Evolutionary conservation across 1,140 invertebrate genomes (phyloP).

Genomic region (Eumeta japonica): DNA sequence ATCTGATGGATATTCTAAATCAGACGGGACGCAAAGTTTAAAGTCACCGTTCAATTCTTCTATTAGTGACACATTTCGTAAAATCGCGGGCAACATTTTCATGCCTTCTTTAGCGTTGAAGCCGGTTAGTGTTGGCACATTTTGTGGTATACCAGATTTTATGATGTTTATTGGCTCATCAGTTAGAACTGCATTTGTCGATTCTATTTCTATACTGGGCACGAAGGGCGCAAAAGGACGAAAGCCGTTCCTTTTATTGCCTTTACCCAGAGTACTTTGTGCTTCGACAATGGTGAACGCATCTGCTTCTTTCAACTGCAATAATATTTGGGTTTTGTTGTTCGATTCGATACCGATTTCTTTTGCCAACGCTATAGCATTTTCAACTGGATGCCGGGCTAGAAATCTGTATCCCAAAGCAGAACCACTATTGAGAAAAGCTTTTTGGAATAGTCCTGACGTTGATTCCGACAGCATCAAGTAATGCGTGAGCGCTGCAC

Average conservation of each 20-base stretch:
- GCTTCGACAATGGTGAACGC: conserved; percentile 16
- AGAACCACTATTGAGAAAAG: conserved; percentile 17
- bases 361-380: conserved; percentile 10
- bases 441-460: conserved; percentile 16
- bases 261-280: conserved; percentile 9
- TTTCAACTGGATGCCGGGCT: conserved; percentile 8
- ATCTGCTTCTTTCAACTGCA: conserved; percentile 12
- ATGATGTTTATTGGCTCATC: conserved; percentile 12
- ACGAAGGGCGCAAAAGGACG: conserved; percentile 12
- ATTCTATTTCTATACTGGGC: conserved; percentile 14
- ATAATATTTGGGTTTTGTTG: conserved; percentile 4
- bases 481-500: conserved; percentile 25
- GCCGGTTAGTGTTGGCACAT: conserved; percentile 13
- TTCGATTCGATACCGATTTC: conserved; percentile 10
- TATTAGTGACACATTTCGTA: conserved; percentile 2
- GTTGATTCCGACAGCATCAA: conserved; percentile 18
- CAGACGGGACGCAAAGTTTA: conserved; percentile 14
- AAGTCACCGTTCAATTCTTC: conserved; percentile 13
- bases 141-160: conserved; percentile 11
- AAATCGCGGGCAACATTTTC: conserved; percentile 12
- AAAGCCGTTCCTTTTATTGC: conserved; percentile 7
- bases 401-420: conserved; percentile 14
- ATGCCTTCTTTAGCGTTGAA: conserved; percentile 18
- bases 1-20: conserved; percentile 17
- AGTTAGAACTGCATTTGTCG: conserved; percentile 14